phyloP scores from a whole-genome alignment of 2,113 vertebrate genomes.

The Tonatia bakeri region DNA sequence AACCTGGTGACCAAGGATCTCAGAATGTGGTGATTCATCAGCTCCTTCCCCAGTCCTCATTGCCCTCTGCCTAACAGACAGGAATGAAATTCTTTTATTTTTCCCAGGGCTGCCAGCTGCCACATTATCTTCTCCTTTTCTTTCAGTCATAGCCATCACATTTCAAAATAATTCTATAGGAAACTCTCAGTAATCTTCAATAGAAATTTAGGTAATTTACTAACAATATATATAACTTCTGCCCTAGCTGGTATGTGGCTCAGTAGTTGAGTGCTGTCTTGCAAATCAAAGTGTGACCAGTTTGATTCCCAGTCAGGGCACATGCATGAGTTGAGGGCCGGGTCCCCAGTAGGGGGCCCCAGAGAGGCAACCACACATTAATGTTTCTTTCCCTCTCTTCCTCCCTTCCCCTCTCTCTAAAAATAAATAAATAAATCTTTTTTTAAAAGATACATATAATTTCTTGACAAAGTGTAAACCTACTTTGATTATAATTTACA shows the following conservation, averaged over 20 bases:
- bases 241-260: too few relatives aligned
- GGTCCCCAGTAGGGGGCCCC: too few relatives aligned
- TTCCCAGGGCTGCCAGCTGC: background rate
- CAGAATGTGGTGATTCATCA: background rate
- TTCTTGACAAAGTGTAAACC: constrained; percentile 19
- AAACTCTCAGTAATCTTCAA: background rate
- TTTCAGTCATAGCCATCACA: background rate
- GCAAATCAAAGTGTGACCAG: too few relatives aligned
- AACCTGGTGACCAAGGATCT: background rate
- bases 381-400: too few relatives aligned
- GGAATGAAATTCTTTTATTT: background rate
- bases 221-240: background rate
- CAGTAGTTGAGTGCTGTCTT: too few relatives aligned
- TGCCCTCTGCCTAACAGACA: background rate
- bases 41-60: background rate
- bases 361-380: too few relatives aligned
- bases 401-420: too few relatives aligned
- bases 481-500: constrained; percentile 27
- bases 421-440: too few relatives aligned
- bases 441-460: background rate
- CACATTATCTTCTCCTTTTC: background rate
- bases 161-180: background rate
- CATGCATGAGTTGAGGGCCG: too few relatives aligned
- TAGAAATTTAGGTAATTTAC: background rate
- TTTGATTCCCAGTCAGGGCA: too few relatives aligned